Percentiles rank a stretch among this genome's conserved stretches.
Evolutionary conservation across 2,113 vertebrate genomes (phyloP).

Genomic region (Triplophysa tibetana): DNA sequence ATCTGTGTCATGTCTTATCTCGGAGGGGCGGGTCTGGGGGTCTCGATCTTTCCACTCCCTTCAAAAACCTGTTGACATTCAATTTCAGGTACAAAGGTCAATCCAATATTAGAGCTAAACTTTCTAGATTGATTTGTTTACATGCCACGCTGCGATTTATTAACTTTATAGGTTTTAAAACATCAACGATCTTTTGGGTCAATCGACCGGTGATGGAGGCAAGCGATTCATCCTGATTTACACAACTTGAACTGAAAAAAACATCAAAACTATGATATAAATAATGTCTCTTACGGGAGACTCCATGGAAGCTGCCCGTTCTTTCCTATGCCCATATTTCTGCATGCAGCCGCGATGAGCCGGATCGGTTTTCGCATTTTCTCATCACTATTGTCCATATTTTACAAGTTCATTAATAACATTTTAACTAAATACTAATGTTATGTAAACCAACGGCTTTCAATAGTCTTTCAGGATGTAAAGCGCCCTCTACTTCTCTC

Average conservation of each 20-base stretch:
- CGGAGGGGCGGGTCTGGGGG: neutral
- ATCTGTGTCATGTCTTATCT: neutral
- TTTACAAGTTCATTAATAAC: neutral
- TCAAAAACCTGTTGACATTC: conserved; percentile 13
- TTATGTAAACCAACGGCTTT: neutral
- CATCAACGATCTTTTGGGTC: neutral
- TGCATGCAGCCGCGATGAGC: conserved; percentile 73
- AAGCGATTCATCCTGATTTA: neutral
- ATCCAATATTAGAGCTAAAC: neutral
- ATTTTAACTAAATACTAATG: neutral
- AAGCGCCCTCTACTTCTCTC: no score
- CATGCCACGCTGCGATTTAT: neutral
- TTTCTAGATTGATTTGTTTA: neutral
- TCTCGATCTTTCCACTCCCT: neutral
- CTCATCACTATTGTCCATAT: conserved; percentile 9
- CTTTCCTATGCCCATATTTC: conserved; percentile 71
- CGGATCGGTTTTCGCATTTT: conserved; percentile 67
- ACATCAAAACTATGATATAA: neutral
- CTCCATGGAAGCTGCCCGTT: conserved; percentile 73
- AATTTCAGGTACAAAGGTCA: conserved; percentile 1
- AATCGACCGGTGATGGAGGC: neutral
- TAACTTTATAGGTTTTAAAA: neutral
- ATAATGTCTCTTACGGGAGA: conserved; percentile 74
- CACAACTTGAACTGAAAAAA: neutral
- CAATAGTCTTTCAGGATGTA: no score